A percentile compares a stretch with the other conserved stretches of the same genome.
These are phyloP conservation scores for Acronicta psi DNA, from an alignment of 2,888 invertebrate species.

Conservation along the genomic window DNA sequence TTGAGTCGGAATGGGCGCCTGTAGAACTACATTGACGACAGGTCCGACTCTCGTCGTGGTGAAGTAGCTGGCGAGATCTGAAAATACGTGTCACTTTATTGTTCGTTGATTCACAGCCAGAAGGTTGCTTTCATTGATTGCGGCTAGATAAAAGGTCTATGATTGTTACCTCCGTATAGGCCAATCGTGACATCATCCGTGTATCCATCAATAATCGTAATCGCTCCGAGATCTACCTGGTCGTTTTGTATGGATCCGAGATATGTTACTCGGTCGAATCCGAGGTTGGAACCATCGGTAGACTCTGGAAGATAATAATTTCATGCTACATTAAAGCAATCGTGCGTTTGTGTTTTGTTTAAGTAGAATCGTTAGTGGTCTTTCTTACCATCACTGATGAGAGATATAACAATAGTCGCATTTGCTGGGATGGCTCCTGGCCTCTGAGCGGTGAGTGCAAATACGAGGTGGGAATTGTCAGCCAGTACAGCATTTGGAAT, in stretches of 20 bases:
- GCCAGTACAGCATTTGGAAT: conserved; percentile 40
- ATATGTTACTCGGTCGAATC: conserved; percentile 40
- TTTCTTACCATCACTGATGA: conserved; percentile 20
- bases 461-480: conserved; percentile 52
- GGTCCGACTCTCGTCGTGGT: conserved; percentile 15
- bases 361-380: no score
- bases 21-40: conserved; percentile 37
- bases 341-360: no score
- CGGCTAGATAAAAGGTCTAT: background rate
- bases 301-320: conserved; percentile 11
- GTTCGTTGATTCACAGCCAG: no score
- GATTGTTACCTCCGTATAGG: conserved; percentile 33
- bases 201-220: conserved; percentile 58
- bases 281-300: conserved; percentile 17
- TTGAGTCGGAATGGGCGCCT: conserved; percentile 46
- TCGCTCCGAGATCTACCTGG: conserved; percentile 41
- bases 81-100: background rate
- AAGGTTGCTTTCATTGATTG: background rate
- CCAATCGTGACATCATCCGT: conserved; percentile 48
- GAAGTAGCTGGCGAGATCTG: conserved; percentile 54
- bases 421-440: conserved; percentile 32
- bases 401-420: conserved; percentile 50
- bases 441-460: conserved; percentile 46
- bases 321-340: background rate
- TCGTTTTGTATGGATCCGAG: conserved; percentile 35